Evolutionary conservation across 1,140 invertebrate species (phyloP), one percentile per base, ranked within the genome.

Genomic region (Drosophila burlai): DNA sequence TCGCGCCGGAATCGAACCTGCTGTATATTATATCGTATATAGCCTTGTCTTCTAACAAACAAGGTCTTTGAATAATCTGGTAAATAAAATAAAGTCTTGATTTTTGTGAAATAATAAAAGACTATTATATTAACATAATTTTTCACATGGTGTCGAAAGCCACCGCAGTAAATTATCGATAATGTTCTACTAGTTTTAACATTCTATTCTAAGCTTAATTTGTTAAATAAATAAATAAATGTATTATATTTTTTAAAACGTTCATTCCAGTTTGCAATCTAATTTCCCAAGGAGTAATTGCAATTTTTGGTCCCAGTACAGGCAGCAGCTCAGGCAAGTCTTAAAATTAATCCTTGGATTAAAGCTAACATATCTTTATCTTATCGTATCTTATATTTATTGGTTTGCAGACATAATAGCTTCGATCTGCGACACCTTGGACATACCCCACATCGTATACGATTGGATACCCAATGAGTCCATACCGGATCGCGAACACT

Each of bases 291-390:
- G 96, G 96, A 8, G 94, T 97, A 9, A 96, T 95, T 6, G 97
- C 95, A 18, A 96, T 98, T 73, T 97, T 98, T 92, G 97, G 97
- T 4, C 96, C 97, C 9, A 94, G 95, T 67, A 95, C 95, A 21
- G 92, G 93, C n/a, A 94, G 95, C 68, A 95, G 95, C 8, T 94
- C 95, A 18, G 94, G 94, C 57, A 95, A 76, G 69, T 68, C 42
- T 58, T 43, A 0, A 8, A 34, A 31, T 6, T 2, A 36, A 15
- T 36, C 11, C 34, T 36, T 36, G 11, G 10, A 36, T 36, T 13
- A 36, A 36, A 36, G 34, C 11, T 36, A 36, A 36, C 0, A 36
- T 36, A 13, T 36, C 0, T 13, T 36, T 13, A 36, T 4, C 11
- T 13, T 4, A 13, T 13, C 3, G 11, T 4, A 13, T 36, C 4